Evolutionary conservation across 2,797 vertebrate species (phyloP).

Genomic region (Lepilemur ruficaudatus): DNA sequence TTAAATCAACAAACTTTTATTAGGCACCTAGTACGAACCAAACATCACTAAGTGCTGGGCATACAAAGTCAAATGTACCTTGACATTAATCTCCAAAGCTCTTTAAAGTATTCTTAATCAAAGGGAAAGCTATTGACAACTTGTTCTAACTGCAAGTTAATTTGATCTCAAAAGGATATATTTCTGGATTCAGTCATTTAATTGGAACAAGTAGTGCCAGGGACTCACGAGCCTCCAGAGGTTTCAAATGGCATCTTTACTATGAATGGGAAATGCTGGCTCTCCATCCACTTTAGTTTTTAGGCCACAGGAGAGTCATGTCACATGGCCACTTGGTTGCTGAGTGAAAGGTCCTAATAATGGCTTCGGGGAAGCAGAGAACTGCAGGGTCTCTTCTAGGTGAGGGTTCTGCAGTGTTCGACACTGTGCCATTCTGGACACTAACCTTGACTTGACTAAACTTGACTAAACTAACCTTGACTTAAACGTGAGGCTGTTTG

Average conservation of each 20-base stretch:
- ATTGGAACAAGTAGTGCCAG: not conserved
- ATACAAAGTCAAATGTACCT: not conserved
- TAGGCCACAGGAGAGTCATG: not conserved
- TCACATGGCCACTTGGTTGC: not conserved
- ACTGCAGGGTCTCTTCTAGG: not conserved
- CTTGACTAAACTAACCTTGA: no score
- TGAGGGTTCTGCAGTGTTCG: not conserved
- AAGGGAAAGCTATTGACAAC: not conserved
- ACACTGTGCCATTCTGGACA: not conserved
- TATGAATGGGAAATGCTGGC: not conserved
- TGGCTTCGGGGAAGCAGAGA: not conserved
- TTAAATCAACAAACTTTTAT: not conserved
- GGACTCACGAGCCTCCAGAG: not conserved
- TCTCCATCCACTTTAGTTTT: not conserved
- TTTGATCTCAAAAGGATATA: not conserved
- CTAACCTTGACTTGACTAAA: no score
- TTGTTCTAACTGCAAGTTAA: not conserved
- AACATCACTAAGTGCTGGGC: not conserved
- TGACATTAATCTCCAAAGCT: not conserved
- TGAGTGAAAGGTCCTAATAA: not conserved
- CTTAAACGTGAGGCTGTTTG: not conserved
- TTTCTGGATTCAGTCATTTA: not conserved
- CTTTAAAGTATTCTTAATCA: not conserved
- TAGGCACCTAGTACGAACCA: not conserved
- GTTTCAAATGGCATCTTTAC: not conserved